Evolutionary conservation across 2,113 vertebrate species (phyloP), one percentile per base, ranked within the genome.

Genomic region (Oncorhynchus kisutch): DNA sequence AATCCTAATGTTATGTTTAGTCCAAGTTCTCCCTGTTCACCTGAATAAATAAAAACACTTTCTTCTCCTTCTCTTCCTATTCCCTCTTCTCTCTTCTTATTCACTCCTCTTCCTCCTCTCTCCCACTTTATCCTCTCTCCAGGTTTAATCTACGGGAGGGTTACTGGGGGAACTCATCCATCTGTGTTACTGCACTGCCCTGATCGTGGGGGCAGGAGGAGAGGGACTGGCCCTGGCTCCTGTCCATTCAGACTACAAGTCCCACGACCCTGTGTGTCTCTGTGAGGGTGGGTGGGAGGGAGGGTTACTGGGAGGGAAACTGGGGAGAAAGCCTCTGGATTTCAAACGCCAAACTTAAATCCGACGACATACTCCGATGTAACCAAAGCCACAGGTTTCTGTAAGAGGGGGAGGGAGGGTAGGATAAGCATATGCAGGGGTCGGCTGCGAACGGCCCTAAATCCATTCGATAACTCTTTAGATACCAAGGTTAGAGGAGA

Each of bases 131-230:
- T 77, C n/a, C 84, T 34, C 66, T 59, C 78, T 67, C 6, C 86
- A 96, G 96, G 95, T 95, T 54, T 91, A 90, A 91, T 92, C 89
- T 93, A 88, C 90, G 89, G 90, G 93, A 95, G 94, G 95, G 92
- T 94, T 91, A 91, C 93, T 90, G 91, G 94, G 91, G 89, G 79
- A 94, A 92, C 87, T 92, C 92, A 75, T 88, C 89, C 85, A 92
- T 87, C 84, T 91, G 91, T 91, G 83, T 91, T 90, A 93, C 95
- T 92, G 92, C 93, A 91, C 92, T 92, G 92, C 92, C 95, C 94
- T 95, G 93, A 92, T 90, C 73, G 29, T 90, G 90, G 94, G 93
- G 93, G 93, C 93, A 91, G 92, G 91, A 84, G 91, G 89, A 88
- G 79, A 79, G 87, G 86, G 90, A 90, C 27, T 82, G 85, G 86